phyloP scores from a whole-genome alignment of 1,140 invertebrate species.

The Cardiocondyla obscurior region DNA sequence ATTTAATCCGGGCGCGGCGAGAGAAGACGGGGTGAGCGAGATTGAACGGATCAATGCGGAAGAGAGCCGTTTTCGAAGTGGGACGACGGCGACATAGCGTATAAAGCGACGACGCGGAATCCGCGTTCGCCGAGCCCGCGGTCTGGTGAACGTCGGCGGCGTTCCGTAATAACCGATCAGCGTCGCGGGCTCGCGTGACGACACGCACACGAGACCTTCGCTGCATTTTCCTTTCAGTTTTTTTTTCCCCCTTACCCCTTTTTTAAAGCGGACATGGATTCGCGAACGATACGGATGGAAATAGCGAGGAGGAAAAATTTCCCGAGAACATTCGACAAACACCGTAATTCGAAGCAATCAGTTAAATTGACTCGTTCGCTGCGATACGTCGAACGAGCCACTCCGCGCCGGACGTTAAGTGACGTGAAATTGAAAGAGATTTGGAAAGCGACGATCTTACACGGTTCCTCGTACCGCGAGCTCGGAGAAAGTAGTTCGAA shows the following conservation, averaged over 20 bases:
- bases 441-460: slow-evolving; percentile 14
- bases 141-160: neutral
- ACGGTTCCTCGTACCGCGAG: neutral
- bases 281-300: neutral
- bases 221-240: neutral
- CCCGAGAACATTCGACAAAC: neutral
- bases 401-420: neutral
- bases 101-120: slow-evolving; percentile 21
- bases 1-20: slow-evolving; percentile 38
- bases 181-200: slow-evolving; percentile 27
- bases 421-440: slow-evolving; percentile 8
- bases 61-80: slow-evolving; percentile 46
- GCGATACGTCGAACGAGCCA: neutral
- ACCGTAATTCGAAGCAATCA: neutral
- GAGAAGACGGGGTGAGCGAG: slow-evolving; percentile 7
- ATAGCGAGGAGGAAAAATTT: neutral
- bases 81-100: slow-evolving; percentile 21
- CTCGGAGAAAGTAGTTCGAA: neutral
- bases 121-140: neutral
- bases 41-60: slow-evolving; percentile 53
- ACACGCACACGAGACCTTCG: slow-evolving; percentile 3
- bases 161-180: slow-evolving; percentile 27
- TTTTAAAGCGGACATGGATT: neutral
- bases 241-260: neutral
- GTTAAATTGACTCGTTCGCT: neutral